Evolutionary conservation across 1,140 invertebrate species (phyloP), one percentile per base, ranked within the genome.

Genomic region (Oscheius sp.): DNA sequence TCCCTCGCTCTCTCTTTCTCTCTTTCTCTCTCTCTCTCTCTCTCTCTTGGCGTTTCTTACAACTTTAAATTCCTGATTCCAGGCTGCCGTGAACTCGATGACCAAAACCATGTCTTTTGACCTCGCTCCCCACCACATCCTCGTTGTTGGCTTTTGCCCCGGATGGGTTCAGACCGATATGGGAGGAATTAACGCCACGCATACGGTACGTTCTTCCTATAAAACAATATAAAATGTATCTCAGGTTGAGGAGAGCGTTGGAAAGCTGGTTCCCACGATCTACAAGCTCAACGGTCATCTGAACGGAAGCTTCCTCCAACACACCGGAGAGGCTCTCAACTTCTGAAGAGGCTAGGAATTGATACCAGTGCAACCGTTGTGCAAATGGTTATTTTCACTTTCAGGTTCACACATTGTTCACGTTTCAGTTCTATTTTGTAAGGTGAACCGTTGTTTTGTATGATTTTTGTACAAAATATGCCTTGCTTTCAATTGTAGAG

Each of bases 161-260:
- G 93, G 93, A 1, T 95, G 93, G 93, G 91, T 94, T 0, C 89
- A 90, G 79, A 95, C 93, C 0, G 91, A 91, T 69, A 91, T 95
- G 91, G 93, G 93, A 2, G 92, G 92, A 10, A 84, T 85, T 58
- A 90, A 90, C 77, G 93, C 93, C 1, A 89, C 89, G 0, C 80
- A 93, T 13, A 89, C 90, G 65, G 84, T n/a, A n/a, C n/a, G n/a
- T n/a, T n/a, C n/a, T n/a, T n/a, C n/a, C n/a, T n/a, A n/a, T n/a
- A n/a, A n/a, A n/a, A n/a, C n/a, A n/a, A n/a, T n/a, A n/a, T n/a
- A n/a, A n/a, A n/a, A n/a, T n/a, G n/a, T n/a, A n/a, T n/a, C n/a
- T n/a, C n/a, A n/a, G n/a, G n/a, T 92, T 13, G 86, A 90, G 46
- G 87, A 88, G 1, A 90, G 90, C 80, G 88, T 89, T 0, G 77